Conservation (phyloP, 2,113 vertebrate genomes). For the Myxocyprinus asiaticus region DNA sequence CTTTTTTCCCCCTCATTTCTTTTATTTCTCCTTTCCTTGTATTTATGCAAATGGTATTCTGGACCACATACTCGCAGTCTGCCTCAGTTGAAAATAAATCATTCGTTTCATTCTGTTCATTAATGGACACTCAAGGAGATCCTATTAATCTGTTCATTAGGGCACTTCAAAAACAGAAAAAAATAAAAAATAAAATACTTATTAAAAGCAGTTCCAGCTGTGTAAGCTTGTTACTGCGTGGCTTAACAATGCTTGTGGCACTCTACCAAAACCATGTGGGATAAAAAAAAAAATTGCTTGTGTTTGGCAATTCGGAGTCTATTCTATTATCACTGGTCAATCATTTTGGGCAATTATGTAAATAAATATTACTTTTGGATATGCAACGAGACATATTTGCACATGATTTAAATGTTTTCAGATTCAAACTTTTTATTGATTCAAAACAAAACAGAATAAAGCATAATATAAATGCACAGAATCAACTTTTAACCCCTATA, state of each 20-base stretch:
- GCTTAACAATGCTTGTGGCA: slow-evolving; percentile 75
- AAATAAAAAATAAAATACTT: slow-evolving; percentile 77
- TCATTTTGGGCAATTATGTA: slow-evolving; percentile 69
- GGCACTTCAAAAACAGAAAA: slow-evolving; percentile 73
- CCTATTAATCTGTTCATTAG: slow-evolving; percentile 80
- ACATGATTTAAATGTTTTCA: slow-evolving; percentile 64
- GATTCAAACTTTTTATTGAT: too few relatives aligned
- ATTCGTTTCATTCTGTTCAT: slow-evolving; percentile 51
- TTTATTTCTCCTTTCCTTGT: slow-evolving; percentile 7
- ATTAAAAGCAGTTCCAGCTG: slow-evolving; percentile 81
- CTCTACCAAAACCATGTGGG: slow-evolving; percentile 69
- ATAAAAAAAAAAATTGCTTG: slow-evolving; percentile 45
- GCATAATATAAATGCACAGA: too few relatives aligned
- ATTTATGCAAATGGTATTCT: slow-evolving; percentile 64
- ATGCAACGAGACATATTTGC: slow-evolving; percentile 66
- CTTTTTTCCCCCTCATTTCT: too few relatives aligned
- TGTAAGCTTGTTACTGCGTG: slow-evolving; percentile 71
- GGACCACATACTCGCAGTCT: slow-evolving; percentile 39
- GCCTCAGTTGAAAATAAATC: slow-evolving; percentile 56
- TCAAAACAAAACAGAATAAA: too few relatives aligned
- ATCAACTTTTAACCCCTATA: too few relatives aligned
- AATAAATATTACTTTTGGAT: slow-evolving; percentile 74
- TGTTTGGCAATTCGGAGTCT: slow-evolving; percentile 56
- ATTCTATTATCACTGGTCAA: slow-evolving; percentile 63
- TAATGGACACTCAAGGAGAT: slow-evolving; percentile 76